These are phyloP conservation scores for Laothoe populi DNA, from an alignment of 2,888 invertebrate genomes.

Conservation along the genomic window DNA sequence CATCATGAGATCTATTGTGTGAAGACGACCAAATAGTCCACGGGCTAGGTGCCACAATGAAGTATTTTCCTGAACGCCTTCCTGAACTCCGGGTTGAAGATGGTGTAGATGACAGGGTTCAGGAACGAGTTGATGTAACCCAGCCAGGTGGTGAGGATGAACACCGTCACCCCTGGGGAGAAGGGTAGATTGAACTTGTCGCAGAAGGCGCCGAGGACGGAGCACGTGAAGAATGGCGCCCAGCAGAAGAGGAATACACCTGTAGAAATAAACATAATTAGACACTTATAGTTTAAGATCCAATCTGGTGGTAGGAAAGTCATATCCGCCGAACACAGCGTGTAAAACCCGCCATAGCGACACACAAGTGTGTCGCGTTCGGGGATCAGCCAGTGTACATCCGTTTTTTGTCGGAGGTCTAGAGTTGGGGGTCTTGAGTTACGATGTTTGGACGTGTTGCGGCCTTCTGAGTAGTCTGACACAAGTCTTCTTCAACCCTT, in stretches of 20 bases:
- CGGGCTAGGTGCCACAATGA: slow-evolving; percentile 86
- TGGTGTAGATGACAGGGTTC: slow-evolving; percentile 97
- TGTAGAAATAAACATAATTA: slow-evolving; percentile 69
- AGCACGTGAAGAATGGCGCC: slow-evolving; percentile 99
- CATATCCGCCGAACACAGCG: too few species aligned
- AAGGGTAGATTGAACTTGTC: slow-evolving; percentile 92
- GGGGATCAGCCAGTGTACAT: too few species aligned
- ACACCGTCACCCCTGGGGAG: slow-evolving; percentile 94
- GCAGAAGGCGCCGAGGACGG: slow-evolving; percentile 98
- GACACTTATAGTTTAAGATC: background rate
- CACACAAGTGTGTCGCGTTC: too few species aligned
- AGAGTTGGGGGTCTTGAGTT: too few species aligned
- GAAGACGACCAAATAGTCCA: slow-evolving; percentile 76
- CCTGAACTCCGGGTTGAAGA: slow-evolving; percentile 98
- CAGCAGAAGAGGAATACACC: slow-evolving; percentile 99
- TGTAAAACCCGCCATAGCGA: too few species aligned
- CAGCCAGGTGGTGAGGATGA: slow-evolving; percentile 98
- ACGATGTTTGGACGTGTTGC: too few species aligned
- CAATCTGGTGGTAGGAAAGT: too few species aligned
- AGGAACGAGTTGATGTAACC: slow-evolving; percentile 99
- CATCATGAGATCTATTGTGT: slow-evolving; percentile 60
- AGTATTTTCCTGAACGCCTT: slow-evolving; percentile 98
- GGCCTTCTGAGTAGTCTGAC: too few species aligned
- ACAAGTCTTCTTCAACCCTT: too few species aligned
- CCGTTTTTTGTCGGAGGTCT: too few species aligned